Base-by-base conservation (phyloP, 2,888 invertebrate species). In the Holacanthella duospinosa region DNA sequence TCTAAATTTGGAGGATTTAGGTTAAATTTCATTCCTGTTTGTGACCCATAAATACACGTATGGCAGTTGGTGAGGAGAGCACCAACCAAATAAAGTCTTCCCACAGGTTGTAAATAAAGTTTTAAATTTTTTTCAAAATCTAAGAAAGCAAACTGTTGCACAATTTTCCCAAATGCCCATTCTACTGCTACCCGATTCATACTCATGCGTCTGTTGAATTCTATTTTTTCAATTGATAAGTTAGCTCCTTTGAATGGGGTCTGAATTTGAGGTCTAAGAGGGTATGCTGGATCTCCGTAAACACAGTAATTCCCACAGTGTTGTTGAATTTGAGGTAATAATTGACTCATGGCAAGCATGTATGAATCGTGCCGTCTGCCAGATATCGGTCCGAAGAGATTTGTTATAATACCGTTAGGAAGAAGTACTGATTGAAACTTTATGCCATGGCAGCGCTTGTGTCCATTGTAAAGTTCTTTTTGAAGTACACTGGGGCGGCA, bases 71-170 rank as follows among this genome's bases (percentile, higher is more conserved):
- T 58, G 16, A 63, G 29, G 19, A 63, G 21, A 9, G 26, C 59
- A 21, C 54, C 54, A 1, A 63, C 63, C 12, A 29, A 21, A 43
- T 63, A 63, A 24, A 58, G 43, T 3, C 16, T 19, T 21, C 26
- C 54, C 1, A 63, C 28, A 1, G 59, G 36, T 36, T 53, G 55
- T 1, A 36, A 16, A 19, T 25, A 19, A 3, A 59, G 3, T 21
- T 59, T 59, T 36, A 54, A 27, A 54, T 63, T 63, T 43, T 63
- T 60, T 60, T 60, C 60, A 21, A 26, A 63, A 56, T 63, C 60
- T 1, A 43, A 27, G 29, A 63, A 63, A 9, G 59, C 53, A 63
- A 63, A 63, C 16, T 28, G 24, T 54, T 25, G n/a, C 1, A 36
- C 3, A 4, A 63, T 19, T 54, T 59, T 59, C 1, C 63, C 63